phyloP scores from a whole-genome alignment of 2,113 vertebrate genomes.

The Megaceryle maxima region DNA sequence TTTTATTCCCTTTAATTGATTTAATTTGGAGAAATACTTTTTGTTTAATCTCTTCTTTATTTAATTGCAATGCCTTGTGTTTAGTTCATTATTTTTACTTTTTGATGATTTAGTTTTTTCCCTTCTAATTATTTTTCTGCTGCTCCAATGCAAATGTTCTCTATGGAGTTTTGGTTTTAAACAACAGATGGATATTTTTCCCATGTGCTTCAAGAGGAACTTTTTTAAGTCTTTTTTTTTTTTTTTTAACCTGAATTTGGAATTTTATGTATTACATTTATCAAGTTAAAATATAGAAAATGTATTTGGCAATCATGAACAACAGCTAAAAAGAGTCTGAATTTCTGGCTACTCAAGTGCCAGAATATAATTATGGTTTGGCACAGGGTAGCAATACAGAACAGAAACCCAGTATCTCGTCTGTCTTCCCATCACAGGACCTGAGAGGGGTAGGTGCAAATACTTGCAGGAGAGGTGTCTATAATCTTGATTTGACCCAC shows the following conservation, averaged over 20 bases:
- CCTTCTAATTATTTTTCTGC: slow-evolving; percentile 25
- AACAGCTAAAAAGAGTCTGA: not conserved
- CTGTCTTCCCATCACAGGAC: not conserved
- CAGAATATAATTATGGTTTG: not conserved
- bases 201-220: not conserved
- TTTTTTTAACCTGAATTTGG: not conserved
- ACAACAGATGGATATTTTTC: not conserved
- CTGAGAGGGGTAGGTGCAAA: not conserved
- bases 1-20: not conserved
- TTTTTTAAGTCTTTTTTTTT: not conserved
- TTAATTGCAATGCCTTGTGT: not conserved
- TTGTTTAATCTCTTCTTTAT: not conserved
- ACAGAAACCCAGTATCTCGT: not conserved
- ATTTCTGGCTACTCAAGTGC: not conserved
- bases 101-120: not conserved
- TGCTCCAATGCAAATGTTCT: slow-evolving; percentile 10
- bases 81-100: not conserved
- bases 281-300: not conserved
- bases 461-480: not conserved
- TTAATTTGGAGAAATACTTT: not conserved
- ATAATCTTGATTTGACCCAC: not conserved
- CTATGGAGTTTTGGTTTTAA: slow-evolving; percentile 25
- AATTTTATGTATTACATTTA: not conserved
- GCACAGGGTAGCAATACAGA: not conserved
- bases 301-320: not conserved